Evolutionary conservation across 2,888 invertebrate genomes (phyloP).

Genomic region (Autographa pulchrina): DNA sequence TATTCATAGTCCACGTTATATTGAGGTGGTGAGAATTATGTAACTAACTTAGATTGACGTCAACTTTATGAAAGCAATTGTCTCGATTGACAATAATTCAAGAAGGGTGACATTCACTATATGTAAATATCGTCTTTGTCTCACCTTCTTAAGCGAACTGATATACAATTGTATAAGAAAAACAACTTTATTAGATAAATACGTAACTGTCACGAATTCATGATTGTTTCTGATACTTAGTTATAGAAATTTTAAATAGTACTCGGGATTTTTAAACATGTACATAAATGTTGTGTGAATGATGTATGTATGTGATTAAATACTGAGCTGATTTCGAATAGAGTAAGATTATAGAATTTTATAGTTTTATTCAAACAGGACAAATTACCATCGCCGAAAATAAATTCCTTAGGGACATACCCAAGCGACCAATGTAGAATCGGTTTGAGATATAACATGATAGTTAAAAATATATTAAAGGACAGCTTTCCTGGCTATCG

Average conservation of each 20-base stretch:
- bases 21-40: neutral
- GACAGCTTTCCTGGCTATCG: neutral
- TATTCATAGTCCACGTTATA: neutral
- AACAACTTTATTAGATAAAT: constrained; percentile 9
- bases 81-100: neutral
- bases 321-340: neutral
- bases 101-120: neutral
- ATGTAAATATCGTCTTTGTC: constrained; percentile 8
- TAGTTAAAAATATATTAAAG: neutral
- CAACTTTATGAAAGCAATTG: constrained; percentile 4
- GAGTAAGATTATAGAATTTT: neutral
- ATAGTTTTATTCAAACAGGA: neutral
- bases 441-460: neutral
- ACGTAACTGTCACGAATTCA: constrained; percentile 1
- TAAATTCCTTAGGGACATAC: neutral
- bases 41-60: constrained; percentile 5
- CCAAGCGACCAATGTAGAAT: neutral
- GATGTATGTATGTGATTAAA: neutral
- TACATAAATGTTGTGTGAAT: neutral
- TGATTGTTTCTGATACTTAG: neutral
- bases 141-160: constrained; percentile 1
- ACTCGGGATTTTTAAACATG: neutral
- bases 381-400: neutral
- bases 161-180: constrained; percentile 3
- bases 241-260: neutral